A percentile compares a stretch with the other conserved stretches of the same genome.
Evolutionary conservation across 2,888 invertebrate species (phyloP).

Genomic region (Tiliacea citrago): DNA sequence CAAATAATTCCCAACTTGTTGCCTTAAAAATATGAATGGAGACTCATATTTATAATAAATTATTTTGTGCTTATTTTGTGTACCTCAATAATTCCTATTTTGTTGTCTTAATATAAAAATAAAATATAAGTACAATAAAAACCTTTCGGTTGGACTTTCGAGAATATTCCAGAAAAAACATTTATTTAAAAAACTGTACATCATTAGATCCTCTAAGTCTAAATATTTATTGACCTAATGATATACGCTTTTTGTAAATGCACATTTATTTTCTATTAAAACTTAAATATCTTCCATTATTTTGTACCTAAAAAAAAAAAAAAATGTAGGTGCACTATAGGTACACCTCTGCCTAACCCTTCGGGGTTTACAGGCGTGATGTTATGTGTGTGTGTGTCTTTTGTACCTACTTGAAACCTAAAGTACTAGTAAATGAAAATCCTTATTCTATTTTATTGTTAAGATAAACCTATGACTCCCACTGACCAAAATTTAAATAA

Average conservation of each 20-base stretch:
- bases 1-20: neutral
- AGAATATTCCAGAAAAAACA: neutral
- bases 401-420: neutral
- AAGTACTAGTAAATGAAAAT: neutral
- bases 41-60: neutral
- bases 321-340: too few relatives aligned
- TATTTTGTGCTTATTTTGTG: too few relatives aligned
- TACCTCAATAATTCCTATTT: neutral
- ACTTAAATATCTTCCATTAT: neutral
- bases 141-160: neutral
- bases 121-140: neutral
- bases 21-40: neutral
- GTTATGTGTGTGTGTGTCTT: too few relatives aligned
- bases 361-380: too few relatives aligned
- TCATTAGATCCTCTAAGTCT: too few relatives aligned
- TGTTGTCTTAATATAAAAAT: neutral
- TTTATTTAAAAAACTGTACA: neutral
- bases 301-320: too few relatives aligned
- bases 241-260: neutral
- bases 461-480: too few relatives aligned
- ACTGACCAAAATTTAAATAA: neutral
- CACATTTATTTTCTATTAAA: neutral
- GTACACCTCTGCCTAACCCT: too few relatives aligned
- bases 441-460: neutral
- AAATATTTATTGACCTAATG: too few relatives aligned